Evolutionary conservation across 2,797 vertebrate species (phyloP).

Genomic region (Eospalax fontanierii): DNA sequence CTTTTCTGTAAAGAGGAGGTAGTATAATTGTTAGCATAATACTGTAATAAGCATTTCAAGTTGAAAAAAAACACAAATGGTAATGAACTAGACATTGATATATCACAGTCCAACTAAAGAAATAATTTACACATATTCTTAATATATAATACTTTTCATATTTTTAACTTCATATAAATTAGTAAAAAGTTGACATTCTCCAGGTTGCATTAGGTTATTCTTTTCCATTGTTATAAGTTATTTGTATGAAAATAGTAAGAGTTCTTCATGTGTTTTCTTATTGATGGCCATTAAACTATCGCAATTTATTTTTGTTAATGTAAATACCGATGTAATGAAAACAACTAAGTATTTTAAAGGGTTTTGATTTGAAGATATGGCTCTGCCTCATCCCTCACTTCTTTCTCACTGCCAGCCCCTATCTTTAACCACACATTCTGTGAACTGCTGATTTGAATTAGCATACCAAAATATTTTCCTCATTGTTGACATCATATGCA

Average conservation of each 20-base stretch:
- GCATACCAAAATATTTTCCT: conserved; percentile 36
- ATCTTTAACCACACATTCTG: background rate
- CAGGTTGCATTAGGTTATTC: conserved; percentile 17
- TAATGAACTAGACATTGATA: background rate
- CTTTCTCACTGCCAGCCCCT: too few relatives aligned
- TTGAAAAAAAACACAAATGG: conserved; percentile 34
- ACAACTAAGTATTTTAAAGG: background rate
- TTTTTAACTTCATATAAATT: conserved; percentile 39
- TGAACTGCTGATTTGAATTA: conserved; percentile 49
- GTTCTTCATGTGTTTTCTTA: conserved; percentile 5
- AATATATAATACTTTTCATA: conserved; percentile 50
- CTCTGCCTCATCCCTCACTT: rapidly evolving
- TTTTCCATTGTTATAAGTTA: conserved; percentile 23
- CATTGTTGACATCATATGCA: background rate
- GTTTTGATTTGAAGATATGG: background rate
- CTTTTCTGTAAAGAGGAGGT: background rate
- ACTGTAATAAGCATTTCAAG: conserved; percentile 29
- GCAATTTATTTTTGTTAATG: conserved; percentile 6
- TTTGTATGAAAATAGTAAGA: conserved; percentile 5
- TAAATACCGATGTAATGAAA: background rate
- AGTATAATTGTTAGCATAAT: background rate
- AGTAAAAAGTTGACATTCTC: background rate
- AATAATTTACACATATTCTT: background rate
- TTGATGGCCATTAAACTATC: background rate
- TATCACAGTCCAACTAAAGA: background rate